Percentiles rank a stretch among this genome's conserved stretches.
Evolutionary conservation across 2,797 vertebrate genomes (phyloP).

Genomic region (Apogon talboti): DNA sequence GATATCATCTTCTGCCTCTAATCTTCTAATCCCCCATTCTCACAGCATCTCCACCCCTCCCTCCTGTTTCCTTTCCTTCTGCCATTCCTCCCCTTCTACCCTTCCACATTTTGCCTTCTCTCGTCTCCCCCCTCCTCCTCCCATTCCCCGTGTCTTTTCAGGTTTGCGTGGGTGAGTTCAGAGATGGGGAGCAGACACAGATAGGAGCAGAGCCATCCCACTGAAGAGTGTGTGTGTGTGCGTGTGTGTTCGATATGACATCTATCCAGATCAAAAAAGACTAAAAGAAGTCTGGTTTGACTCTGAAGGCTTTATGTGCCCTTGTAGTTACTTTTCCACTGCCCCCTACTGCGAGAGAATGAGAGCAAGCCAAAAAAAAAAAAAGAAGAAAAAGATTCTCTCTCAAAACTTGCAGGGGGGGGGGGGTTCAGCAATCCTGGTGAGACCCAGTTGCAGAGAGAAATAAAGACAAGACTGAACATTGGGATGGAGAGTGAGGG

Average conservation of each 20-base stretch:
- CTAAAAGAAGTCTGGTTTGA: conserved; percentile 73
- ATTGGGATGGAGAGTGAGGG: conserved; percentile 21
- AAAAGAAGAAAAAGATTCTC: conserved; percentile 41
- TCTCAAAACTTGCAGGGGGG: conserved; percentile 62
- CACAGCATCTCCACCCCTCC: conserved; percentile 49
- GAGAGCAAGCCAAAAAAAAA: conserved; percentile 55
- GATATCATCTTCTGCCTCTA: conserved; percentile 82
- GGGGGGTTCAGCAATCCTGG: conserved; percentile 60
- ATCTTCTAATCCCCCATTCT: conserved; percentile 74
- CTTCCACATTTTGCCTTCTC: conserved; percentile 29
- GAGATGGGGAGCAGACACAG: conserved; percentile 51
- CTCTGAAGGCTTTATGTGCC: conserved; percentile 73
- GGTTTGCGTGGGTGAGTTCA: conserved; percentile 68
- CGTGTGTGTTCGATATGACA: conserved; percentile 68
- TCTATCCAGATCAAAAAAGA: conserved; percentile 69
- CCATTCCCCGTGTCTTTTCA: conserved; percentile 47
- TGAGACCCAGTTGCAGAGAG: conserved; percentile 50
- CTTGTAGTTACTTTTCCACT: conserved; percentile 75
- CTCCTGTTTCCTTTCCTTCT: conserved; percentile 51
- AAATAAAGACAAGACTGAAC: conserved; percentile 53
- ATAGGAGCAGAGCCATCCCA: conserved; percentile 52
- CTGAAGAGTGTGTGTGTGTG: conserved; percentile 47
- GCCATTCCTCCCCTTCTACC: conserved; percentile 25
- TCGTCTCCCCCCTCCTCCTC: conserved; percentile 7
- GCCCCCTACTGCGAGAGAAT: conserved; percentile 70